Evolutionary conservation across 2,888 invertebrate genomes (phyloP).

Genomic region (Dasypogon diadema): DNA sequence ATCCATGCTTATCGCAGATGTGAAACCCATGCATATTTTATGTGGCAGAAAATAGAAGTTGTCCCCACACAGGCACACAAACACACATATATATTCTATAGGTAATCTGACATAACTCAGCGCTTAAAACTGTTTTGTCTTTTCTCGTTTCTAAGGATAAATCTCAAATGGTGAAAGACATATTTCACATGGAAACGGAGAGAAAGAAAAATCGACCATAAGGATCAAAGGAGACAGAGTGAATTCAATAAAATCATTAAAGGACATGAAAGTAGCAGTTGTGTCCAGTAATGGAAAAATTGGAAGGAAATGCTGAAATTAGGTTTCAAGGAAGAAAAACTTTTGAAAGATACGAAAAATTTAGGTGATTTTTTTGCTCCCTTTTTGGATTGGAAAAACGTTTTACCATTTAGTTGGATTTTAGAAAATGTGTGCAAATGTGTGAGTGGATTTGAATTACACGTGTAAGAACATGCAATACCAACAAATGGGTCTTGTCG

Average conservation of each 20-base stretch:
- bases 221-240: neutral
- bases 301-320: neutral
- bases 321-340: neutral
- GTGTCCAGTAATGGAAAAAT: conserved; percentile 3
- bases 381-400: too few species aligned
- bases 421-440: too few species aligned
- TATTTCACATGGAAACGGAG: conserved; percentile 1
- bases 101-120: neutral
- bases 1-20: neutral
- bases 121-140: conserved; percentile 3
- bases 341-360: neutral
- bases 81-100: neutral
- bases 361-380: too few species aligned
- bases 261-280: conserved; percentile 1
- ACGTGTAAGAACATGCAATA: too few species aligned
- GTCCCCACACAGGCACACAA: neutral
- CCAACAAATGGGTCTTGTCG: too few species aligned
- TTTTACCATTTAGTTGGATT: too few species aligned
- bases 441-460: too few species aligned
- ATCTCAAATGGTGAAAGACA: neutral
- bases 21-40: neutral
- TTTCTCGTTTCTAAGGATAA: neutral
- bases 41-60: neutral
- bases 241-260: conserved; percentile 3
- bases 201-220: neutral